Evolutionary conservation across 2,888 invertebrate species (phyloP).

Genomic region (Drosophila cognata): DNA sequence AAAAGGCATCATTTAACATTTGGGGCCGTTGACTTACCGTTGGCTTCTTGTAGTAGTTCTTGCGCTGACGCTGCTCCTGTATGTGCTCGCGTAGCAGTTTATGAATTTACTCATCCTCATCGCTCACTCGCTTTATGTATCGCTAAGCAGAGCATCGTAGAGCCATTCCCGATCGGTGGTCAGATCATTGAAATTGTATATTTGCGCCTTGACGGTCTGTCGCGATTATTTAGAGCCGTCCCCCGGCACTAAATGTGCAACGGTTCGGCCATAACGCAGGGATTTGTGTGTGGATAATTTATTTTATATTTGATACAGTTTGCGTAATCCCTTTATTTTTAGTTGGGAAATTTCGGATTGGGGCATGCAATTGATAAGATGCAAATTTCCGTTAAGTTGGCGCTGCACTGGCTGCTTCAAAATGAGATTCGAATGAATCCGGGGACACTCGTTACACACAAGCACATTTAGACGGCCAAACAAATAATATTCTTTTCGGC

Average conservation of each 20-base stretch:
- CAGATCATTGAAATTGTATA: slow-evolving; percentile 93
- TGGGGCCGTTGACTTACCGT: slow-evolving; percentile 86
- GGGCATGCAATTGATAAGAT: slow-evolving; percentile 4
- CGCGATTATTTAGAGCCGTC: slow-evolving; percentile 92
- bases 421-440: slow-evolving; percentile 47
- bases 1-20: not conserved
- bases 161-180: slow-evolving; percentile 94
- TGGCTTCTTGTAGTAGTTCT: slow-evolving; percentile 91
- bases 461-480: slow-evolving; percentile 62
- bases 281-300: slow-evolving; percentile 12
- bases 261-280: slow-evolving; percentile 87
- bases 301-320: slow-evolving; percentile 16
- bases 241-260: slow-evolving; percentile 92
- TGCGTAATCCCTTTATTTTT: slow-evolving; percentile 39
- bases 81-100: slow-evolving; percentile 91
- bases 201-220: slow-evolving; percentile 89
- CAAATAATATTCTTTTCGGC: slow-evolving; percentile 63
- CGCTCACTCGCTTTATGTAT: slow-evolving; percentile 88
- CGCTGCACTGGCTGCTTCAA: slow-evolving; percentile 55
- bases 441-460: slow-evolving; percentile 61
- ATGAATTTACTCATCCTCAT: slow-evolving; percentile 88
- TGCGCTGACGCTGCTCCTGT: slow-evolving; percentile 90
- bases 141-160: slow-evolving; percentile 92
- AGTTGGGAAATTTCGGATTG: not conserved
- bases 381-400: slow-evolving; percentile 67